phyloP scores from a whole-genome alignment of 2,888 invertebrate species.

The Catotricha subobsoleta region DNA sequence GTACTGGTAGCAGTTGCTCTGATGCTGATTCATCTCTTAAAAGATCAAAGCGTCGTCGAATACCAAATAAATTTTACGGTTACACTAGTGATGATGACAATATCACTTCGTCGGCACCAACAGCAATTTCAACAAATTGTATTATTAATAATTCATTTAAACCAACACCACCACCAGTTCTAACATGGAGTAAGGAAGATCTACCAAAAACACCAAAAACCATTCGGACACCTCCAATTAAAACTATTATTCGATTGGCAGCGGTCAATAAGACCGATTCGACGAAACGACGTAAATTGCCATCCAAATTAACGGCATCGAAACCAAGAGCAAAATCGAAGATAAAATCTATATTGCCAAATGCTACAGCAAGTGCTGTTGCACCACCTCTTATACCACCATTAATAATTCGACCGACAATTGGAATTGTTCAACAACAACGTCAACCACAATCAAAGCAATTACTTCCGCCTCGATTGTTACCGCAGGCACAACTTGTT shows the following conservation, averaged over 20 bases:
- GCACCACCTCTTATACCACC: conserved; percentile 15
- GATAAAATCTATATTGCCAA: neutral
- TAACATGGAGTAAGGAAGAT: conserved; percentile 60
- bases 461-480: too few species aligned
- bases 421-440: too few species aligned
- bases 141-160: conserved; percentile 19
- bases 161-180: conserved; percentile 41
- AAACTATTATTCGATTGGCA: conserved; percentile 2
- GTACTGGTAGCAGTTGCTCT: conserved; percentile 30
- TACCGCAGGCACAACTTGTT: conserved; percentile 11
- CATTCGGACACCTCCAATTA: conserved; percentile 1
- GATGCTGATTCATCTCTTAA: conserved; percentile 40
- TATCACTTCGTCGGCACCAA: conserved; percentile 21
- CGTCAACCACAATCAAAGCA: too few species aligned
- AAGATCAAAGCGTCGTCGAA: conserved; percentile 60
- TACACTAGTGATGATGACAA: conserved; percentile 73
- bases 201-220: conserved; percentile 36
- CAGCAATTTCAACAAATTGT: conserved; percentile 24
- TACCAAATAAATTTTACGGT: conserved; percentile 74
- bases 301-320: conserved; percentile 4
- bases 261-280: neutral
- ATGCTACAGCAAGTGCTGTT: conserved; percentile 24
- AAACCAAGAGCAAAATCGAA: conserved; percentile 9
- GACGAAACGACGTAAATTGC: neutral
- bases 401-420: conserved; percentile 11